Conservation (phyloP, 2,113 vertebrate genomes). For the Paratilapia polleni region DNA sequence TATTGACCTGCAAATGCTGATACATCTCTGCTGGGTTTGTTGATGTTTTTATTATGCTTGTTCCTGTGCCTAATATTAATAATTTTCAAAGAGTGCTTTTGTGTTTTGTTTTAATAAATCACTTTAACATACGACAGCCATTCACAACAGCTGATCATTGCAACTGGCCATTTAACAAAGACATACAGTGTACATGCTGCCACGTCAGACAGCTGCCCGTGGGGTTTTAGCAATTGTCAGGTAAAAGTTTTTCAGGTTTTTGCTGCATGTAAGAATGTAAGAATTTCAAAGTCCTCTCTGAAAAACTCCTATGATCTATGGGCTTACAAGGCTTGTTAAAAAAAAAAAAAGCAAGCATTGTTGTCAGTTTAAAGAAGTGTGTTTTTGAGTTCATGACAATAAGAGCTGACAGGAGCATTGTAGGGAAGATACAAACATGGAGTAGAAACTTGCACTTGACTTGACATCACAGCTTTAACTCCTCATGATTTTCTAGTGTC, state of each 20-base stretch:
- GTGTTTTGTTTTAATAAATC: background rate
- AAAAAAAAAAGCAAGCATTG: background rate
- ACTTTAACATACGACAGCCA: background rate
- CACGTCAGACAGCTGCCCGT: background rate
- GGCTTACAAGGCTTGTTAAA: background rate
- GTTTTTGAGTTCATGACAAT: background rate
- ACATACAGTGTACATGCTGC: background rate
- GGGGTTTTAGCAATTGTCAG: background rate
- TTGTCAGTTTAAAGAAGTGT: background rate
- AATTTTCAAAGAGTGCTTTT: background rate
- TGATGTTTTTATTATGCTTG: background rate
- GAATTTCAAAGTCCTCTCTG: background rate
- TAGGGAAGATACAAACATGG: background rate
- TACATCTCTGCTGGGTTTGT: background rate
- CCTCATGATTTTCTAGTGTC: conserved; percentile 7
- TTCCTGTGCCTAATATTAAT: rapidly evolving
- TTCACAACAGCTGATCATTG: background rate
- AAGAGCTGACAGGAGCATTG: conserved; percentile 7
- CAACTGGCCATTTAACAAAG: background rate
- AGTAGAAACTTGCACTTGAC: conserved; percentile 11
- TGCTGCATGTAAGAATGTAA: background rate
- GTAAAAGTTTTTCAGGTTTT: background rate
- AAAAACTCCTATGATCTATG: background rate
- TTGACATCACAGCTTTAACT: background rate
- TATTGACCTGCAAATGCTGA: conserved; percentile 8